Evolutionary conservation across 1,140 invertebrate genomes (phyloP), one percentile per base, ranked within the genome.

Genomic region (Laodelphax striatellus): DNA sequence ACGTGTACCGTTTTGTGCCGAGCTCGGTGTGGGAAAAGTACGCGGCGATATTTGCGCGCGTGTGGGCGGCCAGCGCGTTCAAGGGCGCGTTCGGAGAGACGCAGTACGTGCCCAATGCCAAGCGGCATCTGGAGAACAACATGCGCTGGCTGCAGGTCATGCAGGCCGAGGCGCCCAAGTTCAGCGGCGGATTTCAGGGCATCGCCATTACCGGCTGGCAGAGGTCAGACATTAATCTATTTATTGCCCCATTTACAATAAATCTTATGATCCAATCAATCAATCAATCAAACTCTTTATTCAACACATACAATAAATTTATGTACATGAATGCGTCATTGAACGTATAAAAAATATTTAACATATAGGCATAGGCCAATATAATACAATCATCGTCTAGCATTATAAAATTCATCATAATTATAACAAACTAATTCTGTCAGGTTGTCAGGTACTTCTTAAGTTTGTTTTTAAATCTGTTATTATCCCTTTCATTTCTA

Each of bases 51-150:
- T 98, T 98, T 72, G 81, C 84, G 0, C 81, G 82, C 22, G 81
- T 94, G n/a, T 98, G 95, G 95, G 81, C 86, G n/a, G 92, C 92
- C 3, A 86, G 86, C 60, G 90, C 93, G 0, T 96, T 88, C 69
- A 96, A 96, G 78, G 93, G 88, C 11, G 90, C 90, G 0, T 88
- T 91, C 67, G 90, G 90, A 0, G 85, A 88, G 63, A 84, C 82
- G 21, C 72, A 88, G 52, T 82, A 87, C 56, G 75, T 85, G 11
- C 82, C 82, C 11, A 77, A 82, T 58, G 75, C 82, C 8, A 74
- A 76, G 41, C 75, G 80, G 55, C 86, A 88, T 69, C 67, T 87
- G 38, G 82, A 86, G 62, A 90, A 89, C 68, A 83, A 87, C 68
- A 72, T 82, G 44, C 73, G 79, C n/a, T 90, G 87, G 87, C 66